Evolutionary conservation across 2,888 invertebrate genomes (phyloP).

Genomic region (Patella ulyssiponensis): DNA sequence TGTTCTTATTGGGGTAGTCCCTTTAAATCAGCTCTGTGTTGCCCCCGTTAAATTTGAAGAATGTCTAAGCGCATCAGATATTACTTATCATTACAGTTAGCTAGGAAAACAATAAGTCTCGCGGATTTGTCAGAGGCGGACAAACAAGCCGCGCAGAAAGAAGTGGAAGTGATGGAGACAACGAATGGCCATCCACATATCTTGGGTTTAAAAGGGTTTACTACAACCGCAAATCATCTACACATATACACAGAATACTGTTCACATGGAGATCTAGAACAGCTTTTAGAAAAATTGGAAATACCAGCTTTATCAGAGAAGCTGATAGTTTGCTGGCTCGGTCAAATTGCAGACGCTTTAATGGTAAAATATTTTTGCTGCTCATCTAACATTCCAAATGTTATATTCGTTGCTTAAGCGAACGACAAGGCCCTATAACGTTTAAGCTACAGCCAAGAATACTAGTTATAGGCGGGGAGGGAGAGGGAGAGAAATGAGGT

Average conservation of each 20-base stretch:
- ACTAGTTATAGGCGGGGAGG: too few relatives aligned
- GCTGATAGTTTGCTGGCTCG: slow-evolving; percentile 72
- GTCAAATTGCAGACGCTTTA: slow-evolving; percentile 49
- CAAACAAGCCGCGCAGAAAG: slow-evolving; percentile 66
- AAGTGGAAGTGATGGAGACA: slow-evolving; percentile 64
- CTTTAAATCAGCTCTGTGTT: not conserved
- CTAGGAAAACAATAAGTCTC: slow-evolving; percentile 69
- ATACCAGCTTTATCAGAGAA: slow-evolving; percentile 67
- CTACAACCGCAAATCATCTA: slow-evolving; percentile 61
- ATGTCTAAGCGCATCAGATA: not conserved
- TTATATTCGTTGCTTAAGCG: too few relatives aligned
- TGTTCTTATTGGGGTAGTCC: too few relatives aligned
- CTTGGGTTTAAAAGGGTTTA: slow-evolving; percentile 35
- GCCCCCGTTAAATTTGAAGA: not conserved
- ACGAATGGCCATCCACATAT: slow-evolving; percentile 21
- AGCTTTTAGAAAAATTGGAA: slow-evolving; percentile 63
- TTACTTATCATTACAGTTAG: slow-evolving; percentile 58
- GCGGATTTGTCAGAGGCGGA: slow-evolving; percentile 64
- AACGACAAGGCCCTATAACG: too few relatives aligned
- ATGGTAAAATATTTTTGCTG: slow-evolving; percentile 32
- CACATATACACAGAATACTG: slow-evolving; percentile 73
- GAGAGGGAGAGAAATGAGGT: too few relatives aligned
- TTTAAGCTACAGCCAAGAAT: too few relatives aligned
- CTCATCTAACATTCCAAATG: too few relatives aligned
- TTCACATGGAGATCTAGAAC: slow-evolving; percentile 71